These are phyloP conservation scores for Carabus problematicus DNA, from an alignment of 2,888 invertebrate genomes.

Conservation along the genomic window DNA sequence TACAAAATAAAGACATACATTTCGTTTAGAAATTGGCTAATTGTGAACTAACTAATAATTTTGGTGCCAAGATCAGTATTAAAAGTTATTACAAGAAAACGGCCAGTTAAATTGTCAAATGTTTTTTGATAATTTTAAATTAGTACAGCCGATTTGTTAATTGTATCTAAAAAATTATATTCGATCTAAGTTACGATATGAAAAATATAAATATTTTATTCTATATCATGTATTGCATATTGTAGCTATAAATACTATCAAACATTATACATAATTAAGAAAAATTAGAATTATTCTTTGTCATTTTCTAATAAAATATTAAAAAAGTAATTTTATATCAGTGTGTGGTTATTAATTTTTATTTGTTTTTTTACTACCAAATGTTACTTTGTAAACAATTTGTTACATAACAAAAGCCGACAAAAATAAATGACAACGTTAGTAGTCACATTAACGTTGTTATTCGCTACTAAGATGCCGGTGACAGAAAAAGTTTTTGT, in stretches of 20 bases:
- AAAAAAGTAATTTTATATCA: slow-evolving; percentile 39
- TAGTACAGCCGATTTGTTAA: slow-evolving; percentile 47
- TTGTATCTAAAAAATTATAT: slow-evolving; percentile 44
- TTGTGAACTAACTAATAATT: slow-evolving; percentile 40
- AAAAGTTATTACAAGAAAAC: slow-evolving; percentile 51
- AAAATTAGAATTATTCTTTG: slow-evolving; percentile 75
- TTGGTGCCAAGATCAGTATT: slow-evolving; percentile 59
- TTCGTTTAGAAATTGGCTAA: slow-evolving; percentile 40
- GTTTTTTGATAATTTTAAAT: slow-evolving; percentile 39
- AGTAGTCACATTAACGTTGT: not conserved
- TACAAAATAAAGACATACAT: slow-evolving; percentile 12
- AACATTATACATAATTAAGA: slow-evolving; percentile 57
- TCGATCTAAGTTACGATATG: slow-evolving; percentile 42
- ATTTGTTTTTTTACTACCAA: too few relatives aligned
- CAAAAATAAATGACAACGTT: too few relatives aligned
- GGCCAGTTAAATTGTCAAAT: slow-evolving; percentile 56
- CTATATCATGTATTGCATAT: slow-evolving; percentile 59
- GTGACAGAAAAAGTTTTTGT: not conserved
- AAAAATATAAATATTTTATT: slow-evolving; percentile 50
- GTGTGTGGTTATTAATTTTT: slow-evolving; percentile 15
- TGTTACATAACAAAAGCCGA: too few relatives aligned
- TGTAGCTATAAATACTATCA: slow-evolving; percentile 57
- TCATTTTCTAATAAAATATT: slow-evolving; percentile 73
- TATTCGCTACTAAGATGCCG: slow-evolving; percentile 32
- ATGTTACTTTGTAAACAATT: slow-evolving; percentile 7